These are phyloP conservation scores for Loris lydekkerianus DNA, from an alignment of 2,797 vertebrate species.

Conservation along the genomic window DNA sequence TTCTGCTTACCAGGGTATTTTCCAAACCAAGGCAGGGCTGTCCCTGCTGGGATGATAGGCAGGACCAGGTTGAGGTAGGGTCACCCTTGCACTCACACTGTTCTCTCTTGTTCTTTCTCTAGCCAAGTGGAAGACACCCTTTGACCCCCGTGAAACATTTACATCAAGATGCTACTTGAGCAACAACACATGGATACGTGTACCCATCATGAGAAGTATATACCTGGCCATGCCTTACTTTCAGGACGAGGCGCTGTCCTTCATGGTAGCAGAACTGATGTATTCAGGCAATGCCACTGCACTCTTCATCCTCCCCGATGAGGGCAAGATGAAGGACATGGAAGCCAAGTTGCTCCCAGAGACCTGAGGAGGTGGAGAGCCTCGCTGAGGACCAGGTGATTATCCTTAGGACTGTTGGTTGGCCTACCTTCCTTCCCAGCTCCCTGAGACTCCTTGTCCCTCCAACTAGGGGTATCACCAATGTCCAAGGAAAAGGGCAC, in stretches of 20 bases:
- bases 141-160: slow-evolving; percentile 69
- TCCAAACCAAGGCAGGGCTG: accelerated
- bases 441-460: not conserved
- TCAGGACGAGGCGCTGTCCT: slow-evolving; percentile 89
- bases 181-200: slow-evolving; percentile 86
- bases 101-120: not conserved
- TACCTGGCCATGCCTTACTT: slow-evolving; percentile 88
- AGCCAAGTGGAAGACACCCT: slow-evolving; percentile 87
- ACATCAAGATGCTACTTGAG: slow-evolving; percentile 89
- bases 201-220: slow-evolving; percentile 93
- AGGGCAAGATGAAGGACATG: slow-evolving; percentile 90
- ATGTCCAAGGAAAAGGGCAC: accelerated
- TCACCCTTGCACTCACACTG: not conserved
- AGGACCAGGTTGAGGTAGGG: accelerated
- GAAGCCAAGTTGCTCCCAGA: slow-evolving; percentile 89
- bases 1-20: not conserved
- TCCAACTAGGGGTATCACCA: accelerated
- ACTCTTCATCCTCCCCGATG: slow-evolving; percentile 92
- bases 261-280: slow-evolving; percentile 89
- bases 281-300: slow-evolving; percentile 86
- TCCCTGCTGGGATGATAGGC: accelerated
- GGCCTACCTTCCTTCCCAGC: accelerated
- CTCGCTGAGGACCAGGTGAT: slow-evolving; percentile 75
- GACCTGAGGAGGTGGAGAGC: slow-evolving; percentile 88
- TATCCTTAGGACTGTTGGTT: accelerated